Evolutionary conservation across 1,140 invertebrate species (phyloP).

Genomic region (Diabrotica undecimpunctata): DNA sequence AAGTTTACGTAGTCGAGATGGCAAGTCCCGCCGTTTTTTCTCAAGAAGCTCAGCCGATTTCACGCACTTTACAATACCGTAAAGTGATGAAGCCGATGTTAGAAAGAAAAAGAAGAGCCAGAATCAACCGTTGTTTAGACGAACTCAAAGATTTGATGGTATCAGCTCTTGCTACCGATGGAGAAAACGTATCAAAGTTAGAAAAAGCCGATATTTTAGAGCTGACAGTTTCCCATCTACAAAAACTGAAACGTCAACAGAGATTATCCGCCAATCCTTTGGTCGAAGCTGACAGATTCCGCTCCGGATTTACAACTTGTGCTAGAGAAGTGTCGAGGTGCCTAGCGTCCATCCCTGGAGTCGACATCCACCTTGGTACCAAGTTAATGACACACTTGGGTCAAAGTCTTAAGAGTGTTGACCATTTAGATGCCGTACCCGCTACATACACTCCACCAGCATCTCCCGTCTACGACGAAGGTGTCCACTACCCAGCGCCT

Average conservation of each 20-base stretch:
- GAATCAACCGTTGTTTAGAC: constrained; percentile 91
- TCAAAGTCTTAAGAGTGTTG: constrained; percentile 74
- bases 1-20: constrained; percentile 14
- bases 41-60: constrained; percentile 54
- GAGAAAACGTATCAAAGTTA: constrained; percentile 85
- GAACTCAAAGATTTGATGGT: constrained; percentile 91
- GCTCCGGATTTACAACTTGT: constrained; percentile 86
- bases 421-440: constrained; percentile 55
- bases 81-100: constrained; percentile 95
- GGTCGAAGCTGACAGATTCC: constrained; percentile 76
- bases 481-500: constrained; percentile 51
- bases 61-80: constrained; percentile 84
- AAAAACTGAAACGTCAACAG: constrained; percentile 72
- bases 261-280: constrained; percentile 63
- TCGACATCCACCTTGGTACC: constrained; percentile 79
- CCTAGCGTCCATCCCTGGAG: constrained; percentile 74
- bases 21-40: constrained; percentile 19
- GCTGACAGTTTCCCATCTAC: constrained; percentile 86
- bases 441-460: constrained; percentile 52
- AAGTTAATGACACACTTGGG: constrained; percentile 84
- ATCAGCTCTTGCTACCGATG: constrained; percentile 76
- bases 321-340: constrained; percentile 87
- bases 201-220: constrained; percentile 97
- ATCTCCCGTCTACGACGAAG: constrained; percentile 51
- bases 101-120: constrained; percentile 85